Base-by-base conservation (phyloP, 2,888 invertebrate genomes). In the Metacarcinus magister region DNA sequence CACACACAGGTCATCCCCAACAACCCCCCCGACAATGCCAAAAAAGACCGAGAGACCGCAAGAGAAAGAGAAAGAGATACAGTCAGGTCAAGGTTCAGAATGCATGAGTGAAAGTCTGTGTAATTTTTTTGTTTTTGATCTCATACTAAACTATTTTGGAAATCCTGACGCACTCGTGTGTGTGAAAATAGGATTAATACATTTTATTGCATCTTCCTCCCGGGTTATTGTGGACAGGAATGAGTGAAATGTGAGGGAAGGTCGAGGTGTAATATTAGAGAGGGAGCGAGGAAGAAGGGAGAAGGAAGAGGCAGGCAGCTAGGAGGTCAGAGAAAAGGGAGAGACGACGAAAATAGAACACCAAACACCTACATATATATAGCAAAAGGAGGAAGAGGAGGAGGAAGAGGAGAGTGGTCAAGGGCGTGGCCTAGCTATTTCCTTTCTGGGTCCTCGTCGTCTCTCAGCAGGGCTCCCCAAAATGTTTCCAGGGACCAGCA, bases 31-130 rank as follows among this genome's bases (percentile, higher is more conserved):
- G 39, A 39, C 39, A 39, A 39, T 39, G 54, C 54, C 54, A 54
- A 54, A 54, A 54, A 54, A 54, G 54, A 54, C 13, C 10, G 54
- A 67, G 67, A 67, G 23, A 28, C 39, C 28, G n/a, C 0, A 32
- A 48, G 28, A 44, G 28, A 75, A 75, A 60, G 75, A 93, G 93
- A 60, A 75, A 75, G 93, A 39, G 67, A 67, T 16, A 32, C 16
- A 39, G 43, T 39, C 2, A 32, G 46, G 3, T 0, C 0, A n/a
- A 16, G n/a, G 10, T 13, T 2, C 2, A 46, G 92, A 92, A 43
- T 16, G 93, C 28, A 39, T 39, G 39, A 13, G 10, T 48, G 48
- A 10, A 13, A 10, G 48, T 7, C 48, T 48, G 2, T 48, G 10
- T 7, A 3, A 10, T 48, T 13, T 7, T 13, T 48, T 48, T 48